Evolutionary conservation across 1,140 invertebrate species (phyloP).

Genomic region (Ditylenchus dipsaci): DNA sequence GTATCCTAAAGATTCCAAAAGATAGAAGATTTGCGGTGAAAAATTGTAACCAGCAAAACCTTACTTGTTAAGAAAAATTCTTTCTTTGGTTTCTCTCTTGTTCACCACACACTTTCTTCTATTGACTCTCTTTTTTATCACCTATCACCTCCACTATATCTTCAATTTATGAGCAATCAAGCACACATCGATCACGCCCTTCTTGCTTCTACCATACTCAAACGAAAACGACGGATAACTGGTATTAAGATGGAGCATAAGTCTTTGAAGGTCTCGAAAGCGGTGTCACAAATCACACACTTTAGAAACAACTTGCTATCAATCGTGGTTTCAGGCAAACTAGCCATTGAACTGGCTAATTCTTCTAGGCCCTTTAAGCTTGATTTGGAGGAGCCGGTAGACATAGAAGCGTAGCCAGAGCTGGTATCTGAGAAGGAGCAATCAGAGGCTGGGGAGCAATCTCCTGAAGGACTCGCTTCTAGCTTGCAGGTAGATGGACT

Average conservation of each 20-base stretch:
- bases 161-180: background rate
- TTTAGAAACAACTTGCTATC: background rate
- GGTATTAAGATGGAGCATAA: background rate
- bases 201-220: background rate
- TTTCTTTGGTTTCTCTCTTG: no score
- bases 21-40: no score
- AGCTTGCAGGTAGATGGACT: no score
- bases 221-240: background rate
- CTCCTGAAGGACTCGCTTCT: background rate
- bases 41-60: no score
- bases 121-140: background rate
- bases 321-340: background rate
- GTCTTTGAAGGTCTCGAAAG: background rate
- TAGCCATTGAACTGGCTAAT: background rate
- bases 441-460: background rate
- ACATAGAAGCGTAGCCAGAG: background rate
- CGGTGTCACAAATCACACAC: background rate
- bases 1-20: no score
- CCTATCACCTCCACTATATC: background rate
- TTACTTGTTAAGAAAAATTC: no score
- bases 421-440: background rate
- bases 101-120: background rate
- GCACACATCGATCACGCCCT: background rate
- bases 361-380: background rate
- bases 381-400: background rate